Base-by-base conservation (phyloP, 2,113 vertebrate genomes). In the Gopherus flavomarginatus region DNA sequence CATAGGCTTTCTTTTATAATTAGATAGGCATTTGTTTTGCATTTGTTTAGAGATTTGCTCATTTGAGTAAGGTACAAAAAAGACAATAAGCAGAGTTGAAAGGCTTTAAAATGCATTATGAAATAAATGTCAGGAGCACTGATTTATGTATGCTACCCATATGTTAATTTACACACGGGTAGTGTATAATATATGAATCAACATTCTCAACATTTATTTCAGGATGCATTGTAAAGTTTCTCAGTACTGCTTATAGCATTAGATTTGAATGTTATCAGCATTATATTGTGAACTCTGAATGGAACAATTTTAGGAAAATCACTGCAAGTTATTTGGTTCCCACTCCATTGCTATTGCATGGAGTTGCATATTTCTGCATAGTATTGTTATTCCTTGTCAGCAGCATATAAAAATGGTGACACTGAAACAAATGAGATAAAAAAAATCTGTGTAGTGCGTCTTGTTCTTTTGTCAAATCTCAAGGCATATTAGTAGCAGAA, bases 201-300 rank as follows among this genome's bases (percentile, higher is more conserved):
- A 85, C 10, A 65, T 82, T 95, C 95, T 86, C 89, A 81, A 97
- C 42, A 65, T 93, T 97, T 96, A 96, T 95, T 95, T 94, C 42
- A 94, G 82, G 77, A 81, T 92, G 54, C 44, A 81, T 75, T 94
- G 52, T 97, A 93, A 97, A 96, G 83, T 19, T 90, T 89, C 97
- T 94, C 44, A 94, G 6, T 26, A 95, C 35, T 83, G 29, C 35
- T 92, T 91, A 22, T 11, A 90, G 35, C 14, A 81, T 6, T 85
- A 44, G 65, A 69, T 96, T 87, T 94, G 72, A 86, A 93, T 97
- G 93, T 95, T 94, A 81, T 94, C 24, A 95, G 54, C 92, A 65
- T 95, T 84, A 56, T 78, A 26, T 65, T 69, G 22, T 83, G 80
- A 93, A 89, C 62, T 57, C 42, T 35, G 16, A 95, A 87, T 86